Conservation (phyloP, 2,113 vertebrate genomes). For the Sisor rabdophorus region DNA sequence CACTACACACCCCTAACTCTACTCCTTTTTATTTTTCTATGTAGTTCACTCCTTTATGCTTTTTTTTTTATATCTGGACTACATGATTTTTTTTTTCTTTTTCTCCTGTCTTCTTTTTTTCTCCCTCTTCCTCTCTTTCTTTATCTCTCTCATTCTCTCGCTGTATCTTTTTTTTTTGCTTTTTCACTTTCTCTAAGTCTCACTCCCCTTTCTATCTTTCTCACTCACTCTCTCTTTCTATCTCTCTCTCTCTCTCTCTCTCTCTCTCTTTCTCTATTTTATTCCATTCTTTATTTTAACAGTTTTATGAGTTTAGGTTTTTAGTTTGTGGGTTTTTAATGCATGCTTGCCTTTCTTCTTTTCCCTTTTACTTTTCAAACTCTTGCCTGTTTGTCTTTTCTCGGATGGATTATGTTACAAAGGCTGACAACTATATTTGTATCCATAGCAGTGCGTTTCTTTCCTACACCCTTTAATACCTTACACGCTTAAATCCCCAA, state of each 20-base stretch:
- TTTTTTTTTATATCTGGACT: neutral
- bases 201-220: no score
- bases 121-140: neutral
- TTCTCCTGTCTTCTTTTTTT: neutral
- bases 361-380: neutral
- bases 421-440: neutral
- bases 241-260: no score
- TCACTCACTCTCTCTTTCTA: neutral
- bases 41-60: neutral
- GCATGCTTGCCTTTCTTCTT: neutral
- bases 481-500: neutral
- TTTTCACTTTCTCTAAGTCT: no score
- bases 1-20: neutral
- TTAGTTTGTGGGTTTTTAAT: no score
- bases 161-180: no score
- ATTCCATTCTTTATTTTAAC: neutral
- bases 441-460: slow-evolving; percentile 24
- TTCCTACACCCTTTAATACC: slow-evolving; percentile 23
- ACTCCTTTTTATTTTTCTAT: slow-evolving; percentile 6
- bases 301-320: no score
- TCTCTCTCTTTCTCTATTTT: neutral
- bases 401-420: neutral
- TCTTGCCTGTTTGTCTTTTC: neutral
- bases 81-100: neutral
- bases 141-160: neutral